Evolutionary conservation across 2,113 vertebrate genomes (phyloP), one percentile per base, ranked within the genome.

Genomic region (Leptodactylus fuscus): DNA sequence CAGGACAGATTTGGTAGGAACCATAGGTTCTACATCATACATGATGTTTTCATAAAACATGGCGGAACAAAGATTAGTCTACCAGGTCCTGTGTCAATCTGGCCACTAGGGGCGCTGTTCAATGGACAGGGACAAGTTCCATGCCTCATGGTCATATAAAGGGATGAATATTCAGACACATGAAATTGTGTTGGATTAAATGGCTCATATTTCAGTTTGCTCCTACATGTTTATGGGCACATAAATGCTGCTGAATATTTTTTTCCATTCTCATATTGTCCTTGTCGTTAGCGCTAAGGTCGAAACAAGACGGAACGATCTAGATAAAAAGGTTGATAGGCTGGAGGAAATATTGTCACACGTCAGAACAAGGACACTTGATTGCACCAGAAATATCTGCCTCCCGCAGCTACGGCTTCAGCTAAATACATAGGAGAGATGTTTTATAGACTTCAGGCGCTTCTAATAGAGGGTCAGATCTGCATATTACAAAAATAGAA

Each of bases 341-440:
- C 75, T 69, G 79, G 38, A 67, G 60, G 60, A 67, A 81, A 69
- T 67, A 49, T 49, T 69, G 41, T 69, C 58, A 69, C 60, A 71
- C 53, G 15, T 71, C 27, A 10, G 22, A 13, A 41, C 81, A 82
- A 82, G 81, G 81, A 73, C 81, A 38, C 38, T 51, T 20, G 46
- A 38, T 38, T 51, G 46, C 48, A 7, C 48, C 27, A 41, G 51
- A 67, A 51, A 82, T 38, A 38, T 69, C 65, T 51, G 60, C 13
- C 32, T 82, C 81, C 81, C 34, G 32, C 29, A 73, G 81, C 32
- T 36, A 36, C 38, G 20, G 34, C 53, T 53, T 73, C 49, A 6
- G 38, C 51, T 38, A 7, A 49, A n/a, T 6, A 22, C 46, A 53
- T 36, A 18, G 44, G 32, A 73, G 49, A 73, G 34, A 24, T 73